These are phyloP conservation scores for Brachyptera putata DNA, from an alignment of 2,888 invertebrate species.

Conservation along the genomic window DNA sequence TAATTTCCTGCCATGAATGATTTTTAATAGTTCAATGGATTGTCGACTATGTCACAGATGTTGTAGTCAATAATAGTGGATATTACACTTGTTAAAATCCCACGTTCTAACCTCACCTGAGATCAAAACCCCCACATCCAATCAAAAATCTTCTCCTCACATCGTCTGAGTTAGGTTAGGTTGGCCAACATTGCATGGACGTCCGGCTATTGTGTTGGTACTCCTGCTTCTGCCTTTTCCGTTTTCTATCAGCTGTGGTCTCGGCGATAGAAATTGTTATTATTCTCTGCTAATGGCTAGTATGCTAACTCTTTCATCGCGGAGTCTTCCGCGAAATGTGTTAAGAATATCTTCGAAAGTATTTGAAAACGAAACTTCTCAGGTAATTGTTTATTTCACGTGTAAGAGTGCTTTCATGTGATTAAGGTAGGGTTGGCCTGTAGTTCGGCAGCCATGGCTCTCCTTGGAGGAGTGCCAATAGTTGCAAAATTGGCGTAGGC, in stretches of 20 bases:
- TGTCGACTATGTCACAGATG: too few relatives aligned
- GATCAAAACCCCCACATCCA: too few relatives aligned
- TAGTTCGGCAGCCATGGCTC: neutral
- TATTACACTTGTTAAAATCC: too few relatives aligned
- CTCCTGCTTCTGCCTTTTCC: neutral
- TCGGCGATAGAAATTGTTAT: neutral
- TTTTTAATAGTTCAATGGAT: too few relatives aligned
- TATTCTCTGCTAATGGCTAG: slow-evolving; percentile 44
- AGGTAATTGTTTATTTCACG: slow-evolving; percentile 37
- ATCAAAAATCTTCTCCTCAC: too few relatives aligned
- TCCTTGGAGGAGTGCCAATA: slow-evolving; percentile 9
- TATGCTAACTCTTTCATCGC: slow-evolving; percentile 48
- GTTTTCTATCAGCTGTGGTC: neutral
- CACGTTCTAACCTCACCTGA: too few relatives aligned
- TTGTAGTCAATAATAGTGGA: too few relatives aligned
- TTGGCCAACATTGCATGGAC: too few relatives aligned
- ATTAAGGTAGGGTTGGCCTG: neutral
- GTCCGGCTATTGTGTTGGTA: neutral
- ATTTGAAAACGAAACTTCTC: slow-evolving; percentile 25
- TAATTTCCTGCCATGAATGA: slow-evolving; percentile 61
- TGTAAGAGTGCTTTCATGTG: slow-evolving; percentile 32
- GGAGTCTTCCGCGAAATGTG: slow-evolving; percentile 46
- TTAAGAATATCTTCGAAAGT: slow-evolving; percentile 36
- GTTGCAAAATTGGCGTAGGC: too few relatives aligned
- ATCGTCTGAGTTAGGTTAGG: too few relatives aligned